A percentile compares a stretch with the other conserved stretches of the same genome.
Evolutionary conservation across 2,888 invertebrate species (phyloP).

Genomic region (Saturnia pavonia): DNA sequence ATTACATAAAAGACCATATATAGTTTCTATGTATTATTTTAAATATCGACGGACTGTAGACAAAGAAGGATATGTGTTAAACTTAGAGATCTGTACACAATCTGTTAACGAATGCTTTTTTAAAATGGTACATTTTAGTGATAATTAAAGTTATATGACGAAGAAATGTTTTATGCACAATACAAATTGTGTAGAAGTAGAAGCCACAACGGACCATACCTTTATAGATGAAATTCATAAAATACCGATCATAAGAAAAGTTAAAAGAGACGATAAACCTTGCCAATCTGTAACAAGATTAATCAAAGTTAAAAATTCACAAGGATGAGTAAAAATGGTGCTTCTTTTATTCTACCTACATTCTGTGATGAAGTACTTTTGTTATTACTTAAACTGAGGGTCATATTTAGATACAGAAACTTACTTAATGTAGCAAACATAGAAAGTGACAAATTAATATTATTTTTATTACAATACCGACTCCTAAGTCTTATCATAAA

Average conservation of each 20-base stretch:
- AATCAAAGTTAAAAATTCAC: background rate
- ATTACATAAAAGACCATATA: background rate
- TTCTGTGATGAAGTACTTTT: background rate
- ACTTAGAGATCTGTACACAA: background rate
- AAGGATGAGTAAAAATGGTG: background rate
- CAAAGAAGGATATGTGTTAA: background rate
- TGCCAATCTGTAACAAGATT: background rate
- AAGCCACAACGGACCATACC: background rate
- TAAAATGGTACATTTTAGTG: too few species aligned
- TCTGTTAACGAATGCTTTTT: background rate
- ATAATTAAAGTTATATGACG: too few species aligned
- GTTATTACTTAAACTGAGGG: background rate
- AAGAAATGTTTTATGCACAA: too few species aligned
- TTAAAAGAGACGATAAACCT: too few species aligned
- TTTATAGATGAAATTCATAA: background rate
- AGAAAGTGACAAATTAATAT: background rate
- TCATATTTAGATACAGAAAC: background rate
- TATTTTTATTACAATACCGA: background rate
- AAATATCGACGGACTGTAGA: background rate
- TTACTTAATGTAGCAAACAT: background rate
- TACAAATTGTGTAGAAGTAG: too few species aligned
- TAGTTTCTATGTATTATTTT: background rate
- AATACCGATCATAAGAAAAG: background rate
- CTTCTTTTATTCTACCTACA: background rate
- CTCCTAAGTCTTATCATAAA: background rate